phyloP scores from a whole-genome alignment of 2,888 invertebrate genomes.

The Nomada ferruginata region DNA sequence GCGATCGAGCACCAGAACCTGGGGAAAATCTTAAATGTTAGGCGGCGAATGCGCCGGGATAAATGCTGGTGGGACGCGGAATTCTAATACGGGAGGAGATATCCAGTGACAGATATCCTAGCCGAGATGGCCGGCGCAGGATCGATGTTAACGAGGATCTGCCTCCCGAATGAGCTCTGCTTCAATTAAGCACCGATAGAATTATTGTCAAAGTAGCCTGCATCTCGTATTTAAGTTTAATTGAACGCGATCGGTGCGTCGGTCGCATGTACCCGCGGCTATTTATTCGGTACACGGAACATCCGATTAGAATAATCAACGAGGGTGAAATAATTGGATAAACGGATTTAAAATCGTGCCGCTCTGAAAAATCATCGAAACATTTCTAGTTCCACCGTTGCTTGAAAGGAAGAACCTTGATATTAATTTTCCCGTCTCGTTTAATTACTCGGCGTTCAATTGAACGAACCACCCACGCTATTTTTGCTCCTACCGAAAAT shows the following conservation, averaged over 20 bases:
- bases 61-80: constrained; percentile 7
- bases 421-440: no score
- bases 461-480: no score
- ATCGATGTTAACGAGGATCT: constrained; percentile 39
- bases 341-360: no score
- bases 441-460: no score
- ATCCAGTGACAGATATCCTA: constrained; percentile 24
- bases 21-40: constrained; percentile 31
- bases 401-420: no score
- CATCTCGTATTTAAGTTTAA: neutral
- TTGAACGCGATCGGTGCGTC: neutral
- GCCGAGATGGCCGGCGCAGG: neutral
- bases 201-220: constrained; percentile 7
- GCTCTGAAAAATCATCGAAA: no score
- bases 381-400: no score
- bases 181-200: constrained; percentile 28
- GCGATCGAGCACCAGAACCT: constrained; percentile 14
- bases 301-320: neutral
- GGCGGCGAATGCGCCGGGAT: constrained; percentile 11
- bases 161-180: constrained; percentile 7
- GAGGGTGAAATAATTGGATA: neutral
- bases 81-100: constrained; percentile 28
- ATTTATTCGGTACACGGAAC: neutral
- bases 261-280: no score
- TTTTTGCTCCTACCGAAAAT: no score